Base-by-base conservation (phyloP, 1,140 invertebrate genomes). In the Proctacanthus coquilletti region DNA sequence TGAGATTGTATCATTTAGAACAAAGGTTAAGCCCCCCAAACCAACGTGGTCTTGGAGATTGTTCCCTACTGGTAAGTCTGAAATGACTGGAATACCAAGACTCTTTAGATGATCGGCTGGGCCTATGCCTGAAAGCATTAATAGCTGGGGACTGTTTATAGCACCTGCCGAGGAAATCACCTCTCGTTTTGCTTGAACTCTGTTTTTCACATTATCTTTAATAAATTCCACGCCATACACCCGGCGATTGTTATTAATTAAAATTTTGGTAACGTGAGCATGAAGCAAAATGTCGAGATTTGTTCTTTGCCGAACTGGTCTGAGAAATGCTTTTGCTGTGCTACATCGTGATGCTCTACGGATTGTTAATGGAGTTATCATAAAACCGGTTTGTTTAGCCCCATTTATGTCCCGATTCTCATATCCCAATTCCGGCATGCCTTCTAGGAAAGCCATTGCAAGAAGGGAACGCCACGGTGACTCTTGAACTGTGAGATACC, bases 111-210 rank as follows among this genome's bases (percentile, higher is more conserved):
- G 81, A 30, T 84, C 74, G 1, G 62, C 66, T 0, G 85, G 85
- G 0, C 88, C 88, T 15, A 93, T 71, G 0, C 89, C 89, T 14
- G 84, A 89, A 1, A 92, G 49, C 84, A 92, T 89, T 11, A 94
- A 66, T n/a, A 94, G 45, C 41, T 88, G 82, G 1, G 86, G 84
- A 3, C 77, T 75, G 21, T 79, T 76, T 10, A 91, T 71, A 0
- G 85, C 73, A 1, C 87, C 87, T 0, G 83, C 80, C 2, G 81
- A 84, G 31, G 86, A 56, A 2, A 92, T 71, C 0, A 91, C 71
- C 59, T 91, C 86, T 21, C 75, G 69, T 20, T 75, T 67, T 0
- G 80, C 80, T 40, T 70, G 64, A 0, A 83, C 77, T 10, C 70
- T 62, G 23, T 77, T 65, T 18, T 64, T 70, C 29, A 66, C 65